A percentile compares a stretch with the other conserved stretches of the same genome.
These are phyloP conservation scores for Dioctria rufipes DNA, from an alignment of 2,888 invertebrate species.

Conservation along the genomic window DNA sequence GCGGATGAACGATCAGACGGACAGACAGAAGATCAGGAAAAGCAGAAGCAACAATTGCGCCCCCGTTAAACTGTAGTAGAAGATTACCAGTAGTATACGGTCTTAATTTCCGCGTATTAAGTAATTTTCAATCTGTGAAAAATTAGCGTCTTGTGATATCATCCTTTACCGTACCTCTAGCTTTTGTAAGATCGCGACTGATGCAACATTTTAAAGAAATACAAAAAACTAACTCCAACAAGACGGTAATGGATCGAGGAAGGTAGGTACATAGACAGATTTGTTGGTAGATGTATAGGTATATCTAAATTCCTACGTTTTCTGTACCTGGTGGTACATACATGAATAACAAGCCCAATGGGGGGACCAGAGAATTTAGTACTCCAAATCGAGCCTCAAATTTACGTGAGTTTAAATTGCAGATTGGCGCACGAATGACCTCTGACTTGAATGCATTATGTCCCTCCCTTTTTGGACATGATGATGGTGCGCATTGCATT, in stretches of 20 bases:
- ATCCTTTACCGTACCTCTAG: not conserved
- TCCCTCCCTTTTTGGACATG: not conserved
- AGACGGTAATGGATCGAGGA: conserved; percentile 30
- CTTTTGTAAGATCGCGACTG: not conserved
- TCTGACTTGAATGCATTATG: conserved; percentile 45
- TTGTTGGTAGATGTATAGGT: conserved; percentile 6
- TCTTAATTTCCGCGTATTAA: conserved; percentile 52
- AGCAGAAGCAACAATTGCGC: conserved; percentile 45
- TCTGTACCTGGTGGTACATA: not conserved
- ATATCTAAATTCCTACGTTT: not conserved
- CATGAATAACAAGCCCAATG: conserved; percentile 23
- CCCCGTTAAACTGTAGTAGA: conserved; percentile 36
- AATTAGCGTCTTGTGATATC: conserved; percentile 47
- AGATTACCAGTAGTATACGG: conserved; percentile 15
- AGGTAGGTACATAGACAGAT: not conserved
- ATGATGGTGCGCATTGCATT: not conserved
- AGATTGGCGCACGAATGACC: conserved; percentile 53
- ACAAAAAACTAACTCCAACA: not conserved
- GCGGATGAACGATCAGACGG: not conserved
- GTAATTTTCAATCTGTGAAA: conserved; percentile 51
- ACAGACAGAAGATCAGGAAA: not conserved
- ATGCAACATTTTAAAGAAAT: conserved; percentile 12
- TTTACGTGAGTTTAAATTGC: conserved; percentile 48
- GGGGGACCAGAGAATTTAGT: not conserved
- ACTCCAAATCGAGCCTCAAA: conserved; percentile 18